Percentiles rank a stretch among this genome's conserved stretches.
Conservation (phyloP, 1,140 invertebrate genomes). For the Drosophila nikananu region DNA sequence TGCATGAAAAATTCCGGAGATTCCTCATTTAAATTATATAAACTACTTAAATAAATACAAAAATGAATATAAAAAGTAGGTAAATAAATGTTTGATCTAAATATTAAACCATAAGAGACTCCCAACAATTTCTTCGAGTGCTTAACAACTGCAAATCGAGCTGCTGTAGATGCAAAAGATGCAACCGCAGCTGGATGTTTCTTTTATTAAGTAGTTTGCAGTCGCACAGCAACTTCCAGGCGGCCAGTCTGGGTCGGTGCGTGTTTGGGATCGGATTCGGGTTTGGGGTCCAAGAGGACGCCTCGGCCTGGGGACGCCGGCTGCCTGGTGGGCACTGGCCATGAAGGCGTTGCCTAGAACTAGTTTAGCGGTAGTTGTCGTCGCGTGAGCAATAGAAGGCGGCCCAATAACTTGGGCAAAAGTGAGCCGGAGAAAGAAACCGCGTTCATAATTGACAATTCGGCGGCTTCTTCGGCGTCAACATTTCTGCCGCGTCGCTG, state of each 20-base stretch:
- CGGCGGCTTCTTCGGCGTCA: constrained; percentile 40
- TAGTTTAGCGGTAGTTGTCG: constrained; percentile 56
- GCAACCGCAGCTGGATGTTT: constrained; percentile 54
- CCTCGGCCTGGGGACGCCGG: constrained; percentile 14
- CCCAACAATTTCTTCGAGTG: constrained; percentile 20
- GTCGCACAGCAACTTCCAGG: constrained; percentile 42
- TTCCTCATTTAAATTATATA: neutral
- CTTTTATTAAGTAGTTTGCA: constrained; percentile 41
- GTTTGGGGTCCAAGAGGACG: constrained; percentile 13
- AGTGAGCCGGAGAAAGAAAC: constrained; percentile 47
- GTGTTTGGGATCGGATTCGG: constrained; percentile 42
- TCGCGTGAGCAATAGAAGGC: constrained; percentile 60
- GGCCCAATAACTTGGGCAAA: constrained; percentile 58
- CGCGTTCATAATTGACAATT: constrained; percentile 72
- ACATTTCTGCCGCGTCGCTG: constrained; percentile 41
- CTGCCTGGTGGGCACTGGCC: constrained; percentile 33
- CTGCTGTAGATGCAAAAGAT: constrained; percentile 21
- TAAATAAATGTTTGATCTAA: no score
- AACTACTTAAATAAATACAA: no score
- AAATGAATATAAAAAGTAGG: no score
- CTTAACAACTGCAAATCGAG: constrained; percentile 22
- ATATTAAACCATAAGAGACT: neutral
- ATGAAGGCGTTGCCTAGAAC: constrained; percentile 59
- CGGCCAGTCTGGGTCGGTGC: constrained; percentile 27
- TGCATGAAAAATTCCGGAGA: neutral